Evolutionary conservation across 2,797 vertebrate species (phyloP).

Genomic region (Sebastiscus tertius): DNA sequence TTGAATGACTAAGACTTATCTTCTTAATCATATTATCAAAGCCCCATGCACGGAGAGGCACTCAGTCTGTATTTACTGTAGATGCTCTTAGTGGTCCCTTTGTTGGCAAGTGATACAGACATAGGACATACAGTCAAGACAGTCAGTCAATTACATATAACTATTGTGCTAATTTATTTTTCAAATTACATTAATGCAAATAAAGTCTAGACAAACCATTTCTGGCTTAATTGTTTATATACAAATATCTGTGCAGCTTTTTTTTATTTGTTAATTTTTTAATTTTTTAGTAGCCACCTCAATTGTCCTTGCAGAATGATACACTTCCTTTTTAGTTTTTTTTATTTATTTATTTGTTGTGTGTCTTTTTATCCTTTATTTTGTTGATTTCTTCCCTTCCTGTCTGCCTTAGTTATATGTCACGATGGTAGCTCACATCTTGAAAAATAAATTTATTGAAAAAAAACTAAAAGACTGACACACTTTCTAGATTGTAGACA

Average conservation of each 20-base stretch:
- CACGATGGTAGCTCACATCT: fast-evolving
- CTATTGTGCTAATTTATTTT: background rate
- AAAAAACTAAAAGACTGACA: background rate
- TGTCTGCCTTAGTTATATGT: fast-evolving
- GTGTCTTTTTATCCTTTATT: too few relatives aligned
- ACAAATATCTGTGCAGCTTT: background rate
- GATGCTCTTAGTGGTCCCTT: background rate
- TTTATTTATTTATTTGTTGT: too few relatives aligned
- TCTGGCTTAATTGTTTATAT: too few relatives aligned
- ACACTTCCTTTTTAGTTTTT: too few relatives aligned
- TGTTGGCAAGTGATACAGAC: constrained; percentile 4
- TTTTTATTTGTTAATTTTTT: too few relatives aligned
- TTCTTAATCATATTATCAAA: constrained; percentile 14
- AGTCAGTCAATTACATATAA: background rate
- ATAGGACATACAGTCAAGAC: background rate
- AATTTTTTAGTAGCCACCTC: too few relatives aligned
- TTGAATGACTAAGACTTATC: background rate
- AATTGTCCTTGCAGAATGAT: fast-evolving
- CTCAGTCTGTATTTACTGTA: background rate
- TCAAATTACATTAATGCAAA: background rate
- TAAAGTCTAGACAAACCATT: background rate
- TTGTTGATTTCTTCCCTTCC: too few relatives aligned
- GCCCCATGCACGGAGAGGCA: background rate
- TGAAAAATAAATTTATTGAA: too few relatives aligned
- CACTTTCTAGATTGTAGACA: background rate